Evolutionary conservation across 2,113 vertebrate genomes (phyloP).

Genomic region (Cynopterus brachyotis): DNA sequence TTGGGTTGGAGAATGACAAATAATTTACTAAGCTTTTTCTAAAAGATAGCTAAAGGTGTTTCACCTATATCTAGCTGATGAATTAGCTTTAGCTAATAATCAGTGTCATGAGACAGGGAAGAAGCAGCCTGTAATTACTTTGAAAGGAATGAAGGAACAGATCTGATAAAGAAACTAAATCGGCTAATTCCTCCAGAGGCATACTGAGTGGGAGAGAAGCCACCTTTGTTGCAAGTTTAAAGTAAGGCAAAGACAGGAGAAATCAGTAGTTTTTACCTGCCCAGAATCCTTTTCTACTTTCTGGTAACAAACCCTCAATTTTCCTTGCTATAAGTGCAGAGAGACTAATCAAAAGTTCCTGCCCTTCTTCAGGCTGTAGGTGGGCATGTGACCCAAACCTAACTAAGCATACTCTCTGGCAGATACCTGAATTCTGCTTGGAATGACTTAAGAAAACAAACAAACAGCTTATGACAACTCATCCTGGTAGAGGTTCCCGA

Average conservation of each 20-base stretch:
- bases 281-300: not conserved
- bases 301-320: not conserved
- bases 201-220: not conserved
- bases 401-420: not conserved
- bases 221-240: slow-evolving; percentile 29
- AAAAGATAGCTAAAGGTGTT: slow-evolving; percentile 77
- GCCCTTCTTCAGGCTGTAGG: not conserved
- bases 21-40: slow-evolving; percentile 77
- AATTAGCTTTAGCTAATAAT: slow-evolving; percentile 79
- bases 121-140: slow-evolving; percentile 75
- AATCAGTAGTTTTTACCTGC: not conserved
- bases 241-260: not conserved
- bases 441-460: not conserved
- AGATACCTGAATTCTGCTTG: not conserved
- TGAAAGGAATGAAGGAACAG: slow-evolving; percentile 73
- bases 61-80: slow-evolving; percentile 78
- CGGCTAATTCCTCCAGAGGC: slow-evolving; percentile 55
- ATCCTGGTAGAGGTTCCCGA: not conserved
- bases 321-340: not conserved
- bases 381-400: not conserved
- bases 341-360: not conserved
- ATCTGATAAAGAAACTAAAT: slow-evolving; percentile 73
- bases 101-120: slow-evolving; percentile 74
- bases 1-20: slow-evolving; percentile 76
- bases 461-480: not conserved